phyloP scores from a whole-genome alignment of 1,140 invertebrate species.

The Drosophila insularis region DNA sequence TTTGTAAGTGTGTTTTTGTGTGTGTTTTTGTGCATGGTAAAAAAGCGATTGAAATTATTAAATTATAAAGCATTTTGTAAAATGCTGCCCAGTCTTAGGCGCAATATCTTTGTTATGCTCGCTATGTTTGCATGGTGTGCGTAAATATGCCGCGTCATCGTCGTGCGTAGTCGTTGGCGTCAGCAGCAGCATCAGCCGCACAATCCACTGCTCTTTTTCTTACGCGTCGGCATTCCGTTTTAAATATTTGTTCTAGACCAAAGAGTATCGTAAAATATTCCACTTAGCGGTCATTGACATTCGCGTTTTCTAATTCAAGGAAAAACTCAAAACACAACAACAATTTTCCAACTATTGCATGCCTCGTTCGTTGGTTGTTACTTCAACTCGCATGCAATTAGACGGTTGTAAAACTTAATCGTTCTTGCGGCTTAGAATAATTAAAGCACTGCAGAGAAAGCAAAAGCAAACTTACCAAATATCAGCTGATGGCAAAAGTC shows the following conservation, averaged over 20 bases:
- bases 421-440: slow-evolving; percentile 43
- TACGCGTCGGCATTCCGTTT: background rate
- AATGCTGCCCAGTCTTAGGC: slow-evolving; percentile 5
- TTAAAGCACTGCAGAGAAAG: slow-evolving; percentile 17
- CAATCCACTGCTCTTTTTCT: background rate
- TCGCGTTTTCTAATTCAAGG: slow-evolving; percentile 38
- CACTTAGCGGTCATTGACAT: slow-evolving; percentile 74
- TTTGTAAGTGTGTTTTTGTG: slow-evolving; percentile 12
- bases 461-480: slow-evolving; percentile 7
- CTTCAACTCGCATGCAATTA: slow-evolving; percentile 50
- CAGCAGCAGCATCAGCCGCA: background rate
- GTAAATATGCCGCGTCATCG: slow-evolving; percentile 10
- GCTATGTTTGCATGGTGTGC: slow-evolving; percentile 1
- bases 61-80: slow-evolving; percentile 1
- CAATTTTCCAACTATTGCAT: background rate
- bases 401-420: slow-evolving; percentile 48
- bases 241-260: background rate
- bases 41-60: background rate
- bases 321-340: too few species aligned
- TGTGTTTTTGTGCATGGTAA: slow-evolving; percentile 1
- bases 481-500: slow-evolving; percentile 7
- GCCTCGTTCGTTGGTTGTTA: slow-evolving; percentile 17
- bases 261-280: slow-evolving; percentile 36
- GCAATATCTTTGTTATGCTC: background rate
- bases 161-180: background rate